These are phyloP conservation scores for Neomonachus schauinslandi DNA, from an alignment of 2,113 vertebrate genomes.

Conservation along the genomic window DNA sequence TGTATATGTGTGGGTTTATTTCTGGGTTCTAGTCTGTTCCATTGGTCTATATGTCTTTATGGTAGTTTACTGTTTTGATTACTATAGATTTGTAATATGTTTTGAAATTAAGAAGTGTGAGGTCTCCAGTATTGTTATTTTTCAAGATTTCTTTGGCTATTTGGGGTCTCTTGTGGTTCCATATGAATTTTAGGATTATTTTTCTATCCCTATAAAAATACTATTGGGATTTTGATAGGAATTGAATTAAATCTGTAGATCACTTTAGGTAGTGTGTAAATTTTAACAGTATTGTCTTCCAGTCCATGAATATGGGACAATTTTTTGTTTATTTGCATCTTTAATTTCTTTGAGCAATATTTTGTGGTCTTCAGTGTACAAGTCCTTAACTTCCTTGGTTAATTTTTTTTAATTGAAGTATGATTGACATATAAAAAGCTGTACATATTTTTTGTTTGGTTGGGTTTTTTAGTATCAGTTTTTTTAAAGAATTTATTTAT, in stretches of 20 bases:
- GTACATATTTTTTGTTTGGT: not conserved
- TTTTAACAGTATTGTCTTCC: conserved; percentile 3
- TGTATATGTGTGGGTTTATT: not conserved
- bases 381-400: not conserved
- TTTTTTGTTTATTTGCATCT: not conserved
- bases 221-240: not conserved
- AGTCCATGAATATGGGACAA: not conserved
- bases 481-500: not conserved
- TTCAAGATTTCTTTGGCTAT: not conserved
- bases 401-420: not conserved
- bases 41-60: not conserved
- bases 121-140: not conserved
- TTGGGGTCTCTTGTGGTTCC: not conserved
- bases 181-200: not conserved
- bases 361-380: not conserved
- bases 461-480: not conserved
- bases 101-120: conserved; percentile 9
- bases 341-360: conserved; percentile 20
- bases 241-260: conserved; percentile 21
- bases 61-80: not conserved
- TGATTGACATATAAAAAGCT: conserved; percentile 15
- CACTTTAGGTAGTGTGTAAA: not conserved
- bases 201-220: not conserved
- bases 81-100: not conserved
- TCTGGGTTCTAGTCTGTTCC: not conserved